A percentile compares a stretch with the other conserved stretches of the same genome.
Conservation (phyloP, 1,140 invertebrate species). For the Drosophila serrata region DNA sequence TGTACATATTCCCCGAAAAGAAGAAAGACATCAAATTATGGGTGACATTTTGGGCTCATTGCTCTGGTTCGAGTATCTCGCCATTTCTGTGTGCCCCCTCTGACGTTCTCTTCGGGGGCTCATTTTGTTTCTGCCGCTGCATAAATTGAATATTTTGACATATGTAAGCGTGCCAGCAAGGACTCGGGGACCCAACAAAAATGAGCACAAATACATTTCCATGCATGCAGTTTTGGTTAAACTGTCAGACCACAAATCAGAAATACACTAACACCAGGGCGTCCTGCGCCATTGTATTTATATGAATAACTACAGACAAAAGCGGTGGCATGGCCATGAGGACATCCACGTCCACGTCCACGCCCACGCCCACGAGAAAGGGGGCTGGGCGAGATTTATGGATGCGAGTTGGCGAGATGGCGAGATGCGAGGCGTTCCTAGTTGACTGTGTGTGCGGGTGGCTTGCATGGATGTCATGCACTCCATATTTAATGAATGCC, state of each 20-base stretch:
- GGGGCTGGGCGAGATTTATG: constrained; percentile 67
- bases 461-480: constrained; percentile 47
- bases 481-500: constrained; percentile 81
- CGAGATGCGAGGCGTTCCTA: constrained; percentile 56
- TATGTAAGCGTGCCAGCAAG: constrained; percentile 72
- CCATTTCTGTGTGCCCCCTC: constrained; percentile 32
- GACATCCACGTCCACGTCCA: constrained; percentile 13
- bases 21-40: constrained; percentile 33
- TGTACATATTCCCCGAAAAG: background rate
- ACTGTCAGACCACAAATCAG: constrained; percentile 83
- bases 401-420: constrained; percentile 41
- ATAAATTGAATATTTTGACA: constrained; percentile 85
- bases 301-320: constrained; percentile 77
- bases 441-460: constrained; percentile 39
- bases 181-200: constrained; percentile 52
- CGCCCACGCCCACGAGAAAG: background rate
- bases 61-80: constrained; percentile 5
- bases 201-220: constrained; percentile 83
- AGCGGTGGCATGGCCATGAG: constrained; percentile 41
- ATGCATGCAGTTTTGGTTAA: constrained; percentile 82
- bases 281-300: constrained; percentile 52
- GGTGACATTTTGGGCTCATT: constrained; percentile 55
- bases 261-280: constrained; percentile 76
- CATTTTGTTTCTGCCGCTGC: constrained; percentile 78
- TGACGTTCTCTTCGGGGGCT: constrained; percentile 57